Evolutionary conservation across 2,797 vertebrate species (phyloP).

Genomic region (Botia kubotai): DNA sequence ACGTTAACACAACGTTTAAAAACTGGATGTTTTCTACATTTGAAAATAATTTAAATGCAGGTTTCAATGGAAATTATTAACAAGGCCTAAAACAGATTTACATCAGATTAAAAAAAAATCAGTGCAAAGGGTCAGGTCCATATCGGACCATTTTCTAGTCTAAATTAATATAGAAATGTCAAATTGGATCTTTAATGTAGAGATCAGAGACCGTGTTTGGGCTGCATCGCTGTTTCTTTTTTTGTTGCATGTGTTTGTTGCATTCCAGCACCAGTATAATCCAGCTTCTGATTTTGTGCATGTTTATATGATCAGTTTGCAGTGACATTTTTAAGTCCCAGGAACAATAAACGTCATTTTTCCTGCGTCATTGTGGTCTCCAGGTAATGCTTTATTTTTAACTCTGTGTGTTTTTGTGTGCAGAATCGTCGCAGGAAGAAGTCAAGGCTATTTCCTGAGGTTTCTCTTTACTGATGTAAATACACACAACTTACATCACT

Average conservation of each 20-base stretch:
- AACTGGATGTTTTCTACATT: too few relatives aligned
- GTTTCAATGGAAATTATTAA: too few relatives aligned
- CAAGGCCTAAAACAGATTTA: background rate
- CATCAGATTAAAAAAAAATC: background rate
- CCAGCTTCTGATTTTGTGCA: background rate
- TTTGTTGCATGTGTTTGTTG: background rate
- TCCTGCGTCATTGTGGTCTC: constrained; percentile 4
- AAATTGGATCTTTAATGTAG: background rate
- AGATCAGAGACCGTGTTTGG: background rate
- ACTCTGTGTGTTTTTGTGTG: constrained; percentile 21
- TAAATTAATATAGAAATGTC: background rate
- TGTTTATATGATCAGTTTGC: background rate
- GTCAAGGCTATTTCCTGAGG: constrained; percentile 37
- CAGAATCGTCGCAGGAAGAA: constrained; percentile 49
- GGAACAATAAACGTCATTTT: constrained; percentile 14
- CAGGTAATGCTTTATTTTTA: constrained; percentile 25
- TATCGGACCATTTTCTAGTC: background rate
- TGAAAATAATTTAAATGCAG: too few relatives aligned
- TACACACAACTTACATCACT: constrained; percentile 26
- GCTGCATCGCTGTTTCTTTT: background rate
- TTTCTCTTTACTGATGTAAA: constrained; percentile 30
- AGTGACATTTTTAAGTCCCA: background rate
- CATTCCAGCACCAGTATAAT: constrained; percentile 1
- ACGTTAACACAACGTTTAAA: too few relatives aligned
- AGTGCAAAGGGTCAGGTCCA: background rate